Conservation (phyloP, 1,140 invertebrate species). For the Tetranychus urticae region DNA sequence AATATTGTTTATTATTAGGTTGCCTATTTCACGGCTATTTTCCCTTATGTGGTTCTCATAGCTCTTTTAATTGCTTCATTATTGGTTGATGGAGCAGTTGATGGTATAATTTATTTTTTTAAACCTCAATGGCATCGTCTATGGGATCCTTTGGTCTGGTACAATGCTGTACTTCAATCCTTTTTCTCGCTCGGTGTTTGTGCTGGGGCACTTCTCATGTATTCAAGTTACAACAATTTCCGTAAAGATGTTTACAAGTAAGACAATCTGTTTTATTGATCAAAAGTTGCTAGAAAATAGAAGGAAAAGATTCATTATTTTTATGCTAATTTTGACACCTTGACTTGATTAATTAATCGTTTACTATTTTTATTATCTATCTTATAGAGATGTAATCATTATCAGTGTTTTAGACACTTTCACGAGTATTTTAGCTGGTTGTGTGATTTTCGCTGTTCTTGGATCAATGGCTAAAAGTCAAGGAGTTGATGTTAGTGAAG, state of each 20-base stretch:
- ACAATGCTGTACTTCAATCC: constrained; percentile 82
- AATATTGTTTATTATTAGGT: constrained; percentile 22
- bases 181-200: constrained; percentile 88
- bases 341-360: no score
- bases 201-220: constrained; percentile 80
- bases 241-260: constrained; percentile 66
- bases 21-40: constrained; percentile 32
- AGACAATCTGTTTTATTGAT: background rate
- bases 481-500: constrained; percentile 1
- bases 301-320: no score
- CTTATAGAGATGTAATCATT: constrained; percentile 74
- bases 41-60: constrained; percentile 31
- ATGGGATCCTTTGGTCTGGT: constrained; percentile 14
- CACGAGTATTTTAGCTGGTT: constrained; percentile 90
- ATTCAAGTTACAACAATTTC: constrained; percentile 82
- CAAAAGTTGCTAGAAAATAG: no score
- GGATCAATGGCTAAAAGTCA: constrained; percentile 26
- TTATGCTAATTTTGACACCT: no score
- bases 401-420: constrained; percentile 82
- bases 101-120: constrained; percentile 28
- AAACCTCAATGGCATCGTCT: constrained; percentile 19
- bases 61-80: constrained; percentile 29
- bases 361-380: constrained; percentile 16
- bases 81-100: constrained; percentile 23
- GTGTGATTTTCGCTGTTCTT: constrained; percentile 91